Evolutionary conservation across 1,140 invertebrate genomes (phyloP), one percentile per base, ranked within the genome.

Genomic region (Orius laevigatus): DNA sequence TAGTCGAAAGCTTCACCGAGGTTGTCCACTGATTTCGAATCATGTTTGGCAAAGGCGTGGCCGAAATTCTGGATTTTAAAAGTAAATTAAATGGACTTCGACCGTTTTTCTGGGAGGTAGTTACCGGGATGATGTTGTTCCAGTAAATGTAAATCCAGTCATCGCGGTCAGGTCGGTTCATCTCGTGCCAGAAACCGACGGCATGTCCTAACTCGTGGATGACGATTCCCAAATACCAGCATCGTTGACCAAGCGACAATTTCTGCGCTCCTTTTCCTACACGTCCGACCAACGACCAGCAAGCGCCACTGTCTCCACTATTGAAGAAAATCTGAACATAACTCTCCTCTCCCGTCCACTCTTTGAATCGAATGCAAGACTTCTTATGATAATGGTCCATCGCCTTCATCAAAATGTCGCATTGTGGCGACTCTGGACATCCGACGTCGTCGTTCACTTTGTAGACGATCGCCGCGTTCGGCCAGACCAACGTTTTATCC

Each of bases 151-250:
- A 53, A 9, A 68, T 64, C 54, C 57, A 63, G 5, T 59, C 48
- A 51, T 68, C 65, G 5, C 66, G 47, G 50, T 68, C 66, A 0
- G 64, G 64, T 1, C 66, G 54, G 25, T 62, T 61, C 52, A 66
- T 66, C 48, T 68, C 64, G 51, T 68, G 66, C 55, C 58, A 63
- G 52, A 68, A 64, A 1, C 66, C 66, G 10, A 67, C 44, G 8
- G 60, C 58, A 48, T 68, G 66, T 1, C 60, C 61, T 39, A 66
- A 53, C 49, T 66, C 65, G 53, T 66, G 65, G 1, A 66, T 56
- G 3, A 62, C 60, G 36, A 64, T 62, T 12, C 63, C 62, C 31
- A 59, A 43, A 51, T 59, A 63, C 55, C 57, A 60, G 45, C 63
- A 65, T 6, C 58, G 49, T 10, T 59, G 50, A 11, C 62, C 60